These are phyloP conservation scores for Colius striatus DNA, from an alignment of 2,113 vertebrate species.

Conservation along the genomic window DNA sequence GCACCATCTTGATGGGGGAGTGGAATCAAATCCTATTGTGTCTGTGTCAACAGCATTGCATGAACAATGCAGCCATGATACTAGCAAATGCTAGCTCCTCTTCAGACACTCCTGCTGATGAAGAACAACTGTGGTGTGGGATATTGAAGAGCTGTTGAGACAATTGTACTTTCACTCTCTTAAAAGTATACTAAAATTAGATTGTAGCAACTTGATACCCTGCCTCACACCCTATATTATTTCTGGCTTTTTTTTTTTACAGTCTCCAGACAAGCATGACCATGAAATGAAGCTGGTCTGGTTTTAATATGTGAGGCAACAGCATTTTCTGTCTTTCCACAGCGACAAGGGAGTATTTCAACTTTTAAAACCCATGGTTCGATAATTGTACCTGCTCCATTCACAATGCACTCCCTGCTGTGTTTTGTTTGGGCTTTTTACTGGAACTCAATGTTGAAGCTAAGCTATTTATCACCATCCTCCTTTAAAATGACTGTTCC, in stretches of 20 bases:
- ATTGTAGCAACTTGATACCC: not conserved
- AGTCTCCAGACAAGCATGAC: not conserved
- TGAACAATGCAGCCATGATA: not conserved
- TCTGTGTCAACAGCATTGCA: not conserved
- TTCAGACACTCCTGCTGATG: slow-evolving; percentile 18
- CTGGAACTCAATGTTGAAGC: slow-evolving; percentile 15
- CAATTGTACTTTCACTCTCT: not conserved
- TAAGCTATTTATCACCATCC: slow-evolving; percentile 50
- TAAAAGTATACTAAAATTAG: slow-evolving; percentile 22
- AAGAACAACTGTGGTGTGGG: not conserved
- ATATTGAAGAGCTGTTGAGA: slow-evolving; percentile 23
- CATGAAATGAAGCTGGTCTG: not conserved
- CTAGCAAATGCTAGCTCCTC: not conserved
- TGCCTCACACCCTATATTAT: not conserved
- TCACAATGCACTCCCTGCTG: slow-evolving; percentile 2
- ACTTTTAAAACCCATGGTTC: not conserved
- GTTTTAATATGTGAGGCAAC: not conserved
- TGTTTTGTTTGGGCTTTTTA: slow-evolving; percentile 25
- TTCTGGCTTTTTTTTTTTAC: not conserved
- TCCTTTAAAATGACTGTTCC: slow-evolving; percentile 19
- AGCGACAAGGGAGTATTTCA: not conserved
- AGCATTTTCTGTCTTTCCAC: not conserved
- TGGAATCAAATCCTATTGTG: not conserved
- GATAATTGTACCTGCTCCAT: not conserved
- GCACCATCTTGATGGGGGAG: not conserved